These are phyloP conservation scores for Micromys minutus DNA, from an alignment of 2,113 vertebrate species.

Conservation along the genomic window DNA sequence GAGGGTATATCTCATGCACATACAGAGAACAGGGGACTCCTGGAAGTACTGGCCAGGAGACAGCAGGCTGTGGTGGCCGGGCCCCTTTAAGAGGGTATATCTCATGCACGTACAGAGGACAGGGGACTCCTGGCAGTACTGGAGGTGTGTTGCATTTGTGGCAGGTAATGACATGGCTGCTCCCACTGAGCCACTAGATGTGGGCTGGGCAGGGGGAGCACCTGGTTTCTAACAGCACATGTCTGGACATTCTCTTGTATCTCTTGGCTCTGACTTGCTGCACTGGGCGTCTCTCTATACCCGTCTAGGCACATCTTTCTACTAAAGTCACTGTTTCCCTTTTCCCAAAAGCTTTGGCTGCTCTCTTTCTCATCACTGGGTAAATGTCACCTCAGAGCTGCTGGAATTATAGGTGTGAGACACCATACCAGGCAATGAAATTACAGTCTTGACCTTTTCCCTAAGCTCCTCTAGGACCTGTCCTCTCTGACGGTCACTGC, in stretches of 20 bases:
- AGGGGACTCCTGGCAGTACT: not conserved
- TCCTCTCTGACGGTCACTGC: not conserved
- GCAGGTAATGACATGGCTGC: too few relatives aligned
- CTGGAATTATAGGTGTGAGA: not conserved
- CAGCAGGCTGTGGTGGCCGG: not conserved
- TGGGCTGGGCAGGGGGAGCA: too few relatives aligned
- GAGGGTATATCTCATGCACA: too few relatives aligned
- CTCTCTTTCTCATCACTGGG: not conserved
- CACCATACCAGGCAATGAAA: not conserved
- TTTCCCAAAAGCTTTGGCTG: not conserved
- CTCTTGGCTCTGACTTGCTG: not conserved
- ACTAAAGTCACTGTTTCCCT: not conserved
- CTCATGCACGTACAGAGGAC: not conserved
- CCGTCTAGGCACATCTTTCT: not conserved
- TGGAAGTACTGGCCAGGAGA: too few relatives aligned
- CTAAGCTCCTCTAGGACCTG: not conserved
- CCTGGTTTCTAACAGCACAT: too few relatives aligned
- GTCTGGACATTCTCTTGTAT: too few relatives aligned
- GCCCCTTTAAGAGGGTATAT: not conserved
- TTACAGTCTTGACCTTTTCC: not conserved
- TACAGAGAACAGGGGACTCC: too few relatives aligned
- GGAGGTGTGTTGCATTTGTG: too few relatives aligned
- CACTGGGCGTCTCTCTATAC: not conserved
- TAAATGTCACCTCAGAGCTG: not conserved
- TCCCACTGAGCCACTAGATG: too few relatives aligned